Conservation (phyloP, 2,113 vertebrate genomes). For the Notarius quadriscutis region DNA sequence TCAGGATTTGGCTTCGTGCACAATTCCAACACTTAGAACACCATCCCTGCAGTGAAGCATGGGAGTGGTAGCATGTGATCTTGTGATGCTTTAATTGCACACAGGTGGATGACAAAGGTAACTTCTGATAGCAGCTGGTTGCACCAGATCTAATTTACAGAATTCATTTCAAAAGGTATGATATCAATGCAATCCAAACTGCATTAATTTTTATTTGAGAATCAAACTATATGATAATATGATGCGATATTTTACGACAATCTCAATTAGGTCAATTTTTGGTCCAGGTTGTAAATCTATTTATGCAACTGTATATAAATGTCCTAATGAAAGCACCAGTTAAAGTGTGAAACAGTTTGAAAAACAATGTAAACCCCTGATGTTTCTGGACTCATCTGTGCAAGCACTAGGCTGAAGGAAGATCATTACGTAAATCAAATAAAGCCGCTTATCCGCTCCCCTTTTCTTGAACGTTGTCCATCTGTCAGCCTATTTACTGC, state of each 20-base stretch:
- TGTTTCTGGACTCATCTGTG: background rate
- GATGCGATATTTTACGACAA: background rate
- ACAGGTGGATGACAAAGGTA: background rate
- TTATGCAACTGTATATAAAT: background rate
- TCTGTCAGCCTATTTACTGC: conserved; percentile 68
- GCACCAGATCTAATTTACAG: background rate
- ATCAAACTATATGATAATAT: background rate
- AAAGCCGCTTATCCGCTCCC: conserved; percentile 74
- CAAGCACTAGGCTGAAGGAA: conserved; percentile 9
- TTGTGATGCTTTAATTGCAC: background rate
- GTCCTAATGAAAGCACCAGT: background rate
- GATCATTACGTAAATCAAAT: conserved; percentile 56
- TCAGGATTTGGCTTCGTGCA: background rate
- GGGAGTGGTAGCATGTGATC: background rate
- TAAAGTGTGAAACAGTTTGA: background rate
- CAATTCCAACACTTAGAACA: background rate
- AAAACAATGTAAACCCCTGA: background rate
- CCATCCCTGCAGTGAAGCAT: background rate
- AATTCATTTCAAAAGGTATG: background rate
- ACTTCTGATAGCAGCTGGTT: background rate
- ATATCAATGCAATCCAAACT: background rate
- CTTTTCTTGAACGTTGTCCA: conserved; percentile 65
- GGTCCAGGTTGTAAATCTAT: background rate
- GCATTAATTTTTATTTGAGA: background rate
- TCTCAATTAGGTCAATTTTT: background rate